A percentile compares a stretch with the other conserved stretches of the same genome.
Conservation (phyloP, 2,888 invertebrate genomes). For the Cremastinae sp. region DNA sequence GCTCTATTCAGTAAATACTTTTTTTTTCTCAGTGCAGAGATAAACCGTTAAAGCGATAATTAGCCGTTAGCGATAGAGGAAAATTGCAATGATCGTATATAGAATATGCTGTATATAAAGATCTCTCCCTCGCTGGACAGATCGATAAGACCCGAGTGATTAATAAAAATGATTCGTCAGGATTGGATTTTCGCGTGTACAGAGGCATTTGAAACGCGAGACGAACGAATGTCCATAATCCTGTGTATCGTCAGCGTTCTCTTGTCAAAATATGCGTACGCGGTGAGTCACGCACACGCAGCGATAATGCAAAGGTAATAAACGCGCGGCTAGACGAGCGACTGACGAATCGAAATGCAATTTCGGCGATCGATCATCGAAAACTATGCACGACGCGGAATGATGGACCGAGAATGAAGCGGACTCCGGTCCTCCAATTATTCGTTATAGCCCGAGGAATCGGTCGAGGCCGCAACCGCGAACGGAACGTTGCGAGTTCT, state of each 20-base stretch:
- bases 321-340: constrained; percentile 3
- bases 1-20: no score
- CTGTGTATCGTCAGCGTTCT: no score
- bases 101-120: no score
- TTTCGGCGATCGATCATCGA: constrained; percentile 33
- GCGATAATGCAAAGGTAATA: not conserved
- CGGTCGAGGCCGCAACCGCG: constrained; percentile 30
- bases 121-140: no score
- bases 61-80: no score
- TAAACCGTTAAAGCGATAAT: no score
- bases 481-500: constrained; percentile 15
- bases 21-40: no score
- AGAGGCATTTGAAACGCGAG: no score
- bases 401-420: not conserved
- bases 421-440: constrained; percentile 30
- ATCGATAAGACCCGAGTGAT: no score
- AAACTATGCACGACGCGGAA: constrained; percentile 23
- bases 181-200: no score
- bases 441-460: constrained; percentile 37
- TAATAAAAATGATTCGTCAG: no score
- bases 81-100: no score
- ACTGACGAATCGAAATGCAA: constrained; percentile 38
- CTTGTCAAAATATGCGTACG: not conserved
- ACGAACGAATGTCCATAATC: not conserved
- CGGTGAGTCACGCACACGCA: not conserved